These are phyloP conservation scores for Campylomormyrus numenius DNA, from an alignment of 2,113 vertebrate species.

Conservation along the genomic window DNA sequence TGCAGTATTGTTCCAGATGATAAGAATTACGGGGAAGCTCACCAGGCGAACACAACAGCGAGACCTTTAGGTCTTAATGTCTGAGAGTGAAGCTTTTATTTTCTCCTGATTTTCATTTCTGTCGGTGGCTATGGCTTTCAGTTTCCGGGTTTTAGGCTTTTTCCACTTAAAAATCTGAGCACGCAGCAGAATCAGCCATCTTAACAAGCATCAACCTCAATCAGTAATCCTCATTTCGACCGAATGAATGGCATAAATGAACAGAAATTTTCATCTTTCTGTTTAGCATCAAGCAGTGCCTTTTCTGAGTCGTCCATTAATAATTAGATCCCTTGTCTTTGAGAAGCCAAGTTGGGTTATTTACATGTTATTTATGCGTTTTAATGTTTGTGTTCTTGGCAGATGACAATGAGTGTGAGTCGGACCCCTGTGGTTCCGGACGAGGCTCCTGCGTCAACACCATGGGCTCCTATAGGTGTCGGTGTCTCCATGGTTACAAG, in stretches of 20 bases:
- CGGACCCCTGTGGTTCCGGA: slow-evolving; percentile 70
- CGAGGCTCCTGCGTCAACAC: slow-evolving; percentile 73
- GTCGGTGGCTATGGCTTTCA: background rate
- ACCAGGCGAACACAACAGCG: background rate
- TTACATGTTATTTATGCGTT: background rate
- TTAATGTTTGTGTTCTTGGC: background rate
- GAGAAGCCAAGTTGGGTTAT: background rate
- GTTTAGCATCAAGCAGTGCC: background rate
- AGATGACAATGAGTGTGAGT: slow-evolving; percentile 80
- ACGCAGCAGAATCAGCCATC: background rate
- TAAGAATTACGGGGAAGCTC: background rate
- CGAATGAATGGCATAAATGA: background rate
- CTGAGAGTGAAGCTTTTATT: background rate
- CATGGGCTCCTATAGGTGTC: slow-evolving; percentile 72
- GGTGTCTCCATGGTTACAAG: slow-evolving; percentile 73
- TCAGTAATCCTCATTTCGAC: background rate
- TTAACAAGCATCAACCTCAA: background rate
- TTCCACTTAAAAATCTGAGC: background rate
- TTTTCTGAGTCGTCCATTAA: background rate
- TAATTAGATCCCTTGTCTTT: background rate
- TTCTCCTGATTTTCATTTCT: background rate
- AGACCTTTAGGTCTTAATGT: background rate
- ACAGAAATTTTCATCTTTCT: background rate
- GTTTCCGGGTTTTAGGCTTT: background rate
- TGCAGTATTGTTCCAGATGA: background rate